Conservation (phyloP, 1,140 invertebrate genomes). For the Pachypsylla venusta region DNA sequence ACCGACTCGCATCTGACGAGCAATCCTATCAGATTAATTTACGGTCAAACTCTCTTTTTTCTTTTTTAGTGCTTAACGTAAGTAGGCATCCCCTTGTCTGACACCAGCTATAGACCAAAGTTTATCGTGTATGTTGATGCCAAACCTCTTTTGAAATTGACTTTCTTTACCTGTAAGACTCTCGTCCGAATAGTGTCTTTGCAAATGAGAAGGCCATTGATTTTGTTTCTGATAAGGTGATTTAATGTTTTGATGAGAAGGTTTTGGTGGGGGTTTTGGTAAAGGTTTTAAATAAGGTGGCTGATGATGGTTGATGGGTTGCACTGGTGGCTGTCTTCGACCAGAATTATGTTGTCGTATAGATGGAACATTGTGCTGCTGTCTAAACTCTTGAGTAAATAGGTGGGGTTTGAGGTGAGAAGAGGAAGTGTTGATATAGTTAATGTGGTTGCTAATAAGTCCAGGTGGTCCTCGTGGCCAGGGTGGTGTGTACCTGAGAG, state of each 20-base stretch:
- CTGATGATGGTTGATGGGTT: conserved; percentile 12
- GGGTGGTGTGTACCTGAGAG: conserved; percentile 23
- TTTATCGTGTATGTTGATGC: no score
- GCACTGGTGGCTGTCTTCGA: neutral
- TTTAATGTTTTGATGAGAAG: neutral
- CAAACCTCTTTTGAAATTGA: no score
- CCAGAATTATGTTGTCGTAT: neutral
- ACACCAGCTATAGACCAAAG: no score
- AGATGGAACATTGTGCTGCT: neutral
- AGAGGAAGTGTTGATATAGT: conserved; percentile 10
- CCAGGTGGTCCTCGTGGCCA: conserved; percentile 19
- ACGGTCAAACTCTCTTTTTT: no score
- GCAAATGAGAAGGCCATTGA: conserved; percentile 25
- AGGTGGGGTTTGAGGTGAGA: neutral
- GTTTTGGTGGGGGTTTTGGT: conserved; percentile 34
- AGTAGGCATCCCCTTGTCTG: no score
- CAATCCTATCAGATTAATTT: no score
- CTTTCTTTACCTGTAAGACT: conserved; percentile 37
- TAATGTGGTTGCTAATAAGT: neutral
- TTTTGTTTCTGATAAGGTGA: conserved; percentile 8
- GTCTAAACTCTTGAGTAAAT: neutral
- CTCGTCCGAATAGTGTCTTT: conserved; percentile 45
- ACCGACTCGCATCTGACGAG: no score
- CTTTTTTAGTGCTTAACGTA: no score
- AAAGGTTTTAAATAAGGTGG: conserved; percentile 39